Conservation (phyloP, 2,113 vertebrate genomes). For the Prionailurus viverrinus region DNA sequence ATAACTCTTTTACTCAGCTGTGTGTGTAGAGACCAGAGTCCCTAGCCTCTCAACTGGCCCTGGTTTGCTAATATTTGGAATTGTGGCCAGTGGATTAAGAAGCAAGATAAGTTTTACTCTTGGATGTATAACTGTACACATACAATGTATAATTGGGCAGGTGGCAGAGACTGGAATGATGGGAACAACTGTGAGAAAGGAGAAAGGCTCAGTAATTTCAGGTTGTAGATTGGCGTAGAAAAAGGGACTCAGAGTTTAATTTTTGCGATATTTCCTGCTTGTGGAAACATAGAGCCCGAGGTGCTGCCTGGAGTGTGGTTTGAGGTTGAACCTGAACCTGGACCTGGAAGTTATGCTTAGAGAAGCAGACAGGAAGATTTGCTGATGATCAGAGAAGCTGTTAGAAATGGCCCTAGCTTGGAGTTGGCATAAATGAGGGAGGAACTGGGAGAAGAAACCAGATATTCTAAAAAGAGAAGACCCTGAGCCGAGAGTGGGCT, state of each 20-base stretch:
- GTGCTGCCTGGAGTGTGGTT: background rate
- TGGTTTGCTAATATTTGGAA: constrained; percentile 52
- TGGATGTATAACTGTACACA: background rate
- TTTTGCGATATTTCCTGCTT: constrained; percentile 33
- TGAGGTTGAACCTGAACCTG: constrained; percentile 46
- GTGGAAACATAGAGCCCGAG: background rate
- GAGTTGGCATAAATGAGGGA: background rate
- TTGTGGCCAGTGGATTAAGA: constrained; percentile 40
- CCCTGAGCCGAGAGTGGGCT: background rate
- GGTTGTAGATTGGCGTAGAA: background rate
- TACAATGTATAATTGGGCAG: background rate
- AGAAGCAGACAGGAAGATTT: constrained; percentile 8
- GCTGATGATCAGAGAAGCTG: background rate
- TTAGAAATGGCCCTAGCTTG: constrained; percentile 19
- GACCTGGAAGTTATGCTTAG: constrained; percentile 16
- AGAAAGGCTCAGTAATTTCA: constrained; percentile 44
- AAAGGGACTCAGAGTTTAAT: background rate
- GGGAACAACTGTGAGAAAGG: background rate
- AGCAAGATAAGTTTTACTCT: constrained; percentile 32
- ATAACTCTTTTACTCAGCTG: constrained; percentile 5
- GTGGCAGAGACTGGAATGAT: background rate
- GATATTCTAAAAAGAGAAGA: constrained; percentile 22
- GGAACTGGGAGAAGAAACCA: constrained; percentile 25
- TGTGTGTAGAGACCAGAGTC: constrained; percentile 27
- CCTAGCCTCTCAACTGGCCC: constrained; percentile 16